phyloP scores from a whole-genome alignment of 2,113 vertebrate genomes.

The Rhombomys opimus region DNA sequence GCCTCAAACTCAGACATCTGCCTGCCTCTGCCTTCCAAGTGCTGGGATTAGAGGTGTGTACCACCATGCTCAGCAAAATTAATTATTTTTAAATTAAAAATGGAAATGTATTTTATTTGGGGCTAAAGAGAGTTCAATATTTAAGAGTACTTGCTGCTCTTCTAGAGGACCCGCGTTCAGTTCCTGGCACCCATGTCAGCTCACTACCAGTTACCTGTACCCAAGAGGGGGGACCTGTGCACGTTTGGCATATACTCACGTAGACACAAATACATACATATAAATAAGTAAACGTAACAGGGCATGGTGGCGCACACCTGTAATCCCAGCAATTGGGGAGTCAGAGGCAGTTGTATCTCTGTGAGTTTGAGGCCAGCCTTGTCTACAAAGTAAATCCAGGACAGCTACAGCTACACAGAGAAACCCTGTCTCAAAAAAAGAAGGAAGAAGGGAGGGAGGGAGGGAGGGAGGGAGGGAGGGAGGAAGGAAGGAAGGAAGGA shows the following conservation, averaged over 20 bases:
- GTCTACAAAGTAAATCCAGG: too few relatives aligned
- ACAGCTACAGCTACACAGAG: too few relatives aligned
- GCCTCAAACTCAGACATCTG: not conserved
- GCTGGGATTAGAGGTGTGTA: not conserved
- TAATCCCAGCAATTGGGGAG: too few relatives aligned
- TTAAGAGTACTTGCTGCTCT: not conserved
- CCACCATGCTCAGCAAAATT: not conserved
- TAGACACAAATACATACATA: not conserved
- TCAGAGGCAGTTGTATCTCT: too few relatives aligned
- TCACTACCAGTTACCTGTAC: not conserved
- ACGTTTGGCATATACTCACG: not conserved
- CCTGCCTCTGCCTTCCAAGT: not conserved
- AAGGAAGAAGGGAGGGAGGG: too few relatives aligned
- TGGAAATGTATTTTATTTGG: not conserved
- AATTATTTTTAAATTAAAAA: not conserved
- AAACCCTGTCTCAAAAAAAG: too few relatives aligned
- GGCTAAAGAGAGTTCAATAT: not conserved
- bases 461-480: too few relatives aligned
- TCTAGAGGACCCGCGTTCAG: not conserved
- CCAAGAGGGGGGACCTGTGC: not conserved
- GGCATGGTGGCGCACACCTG: too few relatives aligned
- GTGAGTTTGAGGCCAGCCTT: too few relatives aligned
- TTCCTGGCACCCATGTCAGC: not conserved
- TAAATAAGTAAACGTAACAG: not conserved
- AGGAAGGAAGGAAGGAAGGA: too few relatives aligned